Conservation (phyloP, 2,113 vertebrate genomes). For the Sardina pilchardus region DNA sequence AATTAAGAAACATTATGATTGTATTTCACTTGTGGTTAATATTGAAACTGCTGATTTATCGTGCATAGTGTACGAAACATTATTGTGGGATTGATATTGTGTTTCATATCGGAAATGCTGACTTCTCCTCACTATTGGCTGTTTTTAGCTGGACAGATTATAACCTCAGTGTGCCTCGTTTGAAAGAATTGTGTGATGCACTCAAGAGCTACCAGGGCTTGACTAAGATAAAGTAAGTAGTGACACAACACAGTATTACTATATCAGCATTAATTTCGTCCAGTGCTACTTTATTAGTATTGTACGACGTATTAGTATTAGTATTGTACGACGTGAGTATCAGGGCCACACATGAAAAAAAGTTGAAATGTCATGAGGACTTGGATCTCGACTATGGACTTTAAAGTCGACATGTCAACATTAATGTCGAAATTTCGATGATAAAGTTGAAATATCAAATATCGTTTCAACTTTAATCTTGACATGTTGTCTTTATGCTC, state of each 20-base stretch:
- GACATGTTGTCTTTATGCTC: too few species aligned
- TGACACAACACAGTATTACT: not conserved
- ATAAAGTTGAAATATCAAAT: too few species aligned
- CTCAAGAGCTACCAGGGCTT: slow-evolving; percentile 50
- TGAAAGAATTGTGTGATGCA: slow-evolving; percentile 54
- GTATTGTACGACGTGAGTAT: too few species aligned
- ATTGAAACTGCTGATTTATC: not conserved
- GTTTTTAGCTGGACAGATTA: slow-evolving; percentile 60
- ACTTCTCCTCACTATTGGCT: not conserved
- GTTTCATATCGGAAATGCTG: not conserved
- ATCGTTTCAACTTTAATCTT: too few species aligned
- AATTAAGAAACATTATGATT: not conserved
- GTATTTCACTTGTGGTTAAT: not conserved
- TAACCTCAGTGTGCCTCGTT: slow-evolving; percentile 51
- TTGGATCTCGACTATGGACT: too few species aligned
- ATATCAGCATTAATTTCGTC: not conserved
- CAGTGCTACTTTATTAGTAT: not conserved
- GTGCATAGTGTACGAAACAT: too few species aligned
- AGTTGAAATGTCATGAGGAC: too few species aligned
- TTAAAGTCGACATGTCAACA: too few species aligned
- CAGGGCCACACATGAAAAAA: too few species aligned
- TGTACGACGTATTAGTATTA: not conserved
- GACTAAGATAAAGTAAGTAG: slow-evolving; percentile 66
- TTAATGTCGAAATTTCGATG: too few species aligned
- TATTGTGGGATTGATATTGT: too few species aligned